phyloP scores from a whole-genome alignment of 2,888 invertebrate genomes.

The Teleogryllus oceanicus region DNA sequence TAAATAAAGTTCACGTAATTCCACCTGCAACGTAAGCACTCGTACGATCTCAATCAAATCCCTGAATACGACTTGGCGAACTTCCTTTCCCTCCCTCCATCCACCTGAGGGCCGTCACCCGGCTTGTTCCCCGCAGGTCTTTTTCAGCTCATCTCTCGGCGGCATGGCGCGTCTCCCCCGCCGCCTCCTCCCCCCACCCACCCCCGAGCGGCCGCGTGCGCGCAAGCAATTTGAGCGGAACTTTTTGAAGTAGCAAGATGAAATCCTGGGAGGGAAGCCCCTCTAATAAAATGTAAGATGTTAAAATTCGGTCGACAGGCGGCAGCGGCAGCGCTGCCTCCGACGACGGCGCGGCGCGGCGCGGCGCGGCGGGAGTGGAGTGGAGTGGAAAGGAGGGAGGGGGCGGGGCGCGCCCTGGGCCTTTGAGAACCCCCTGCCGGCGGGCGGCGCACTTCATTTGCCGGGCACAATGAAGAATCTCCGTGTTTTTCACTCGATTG shows the following conservation, averaged over 20 bases:
- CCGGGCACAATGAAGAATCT: conserved; percentile 9
- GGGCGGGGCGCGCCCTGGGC: background rate
- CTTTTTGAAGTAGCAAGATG: conserved; percentile 11
- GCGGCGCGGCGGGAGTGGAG: background rate
- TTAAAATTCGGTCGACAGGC: background rate
- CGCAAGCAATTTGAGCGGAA: conserved; percentile 4
- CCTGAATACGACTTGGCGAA: no score
- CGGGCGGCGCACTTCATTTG: conserved; percentile 4
- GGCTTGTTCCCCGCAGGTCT: background rate
- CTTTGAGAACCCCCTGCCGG: background rate
- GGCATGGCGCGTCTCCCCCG: background rate
- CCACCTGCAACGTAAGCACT: no score
- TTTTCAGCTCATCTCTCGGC: background rate
- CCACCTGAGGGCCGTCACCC: background rate
- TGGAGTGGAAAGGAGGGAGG: background rate
- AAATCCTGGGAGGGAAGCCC: background rate
- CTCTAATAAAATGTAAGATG: conserved; percentile 18
- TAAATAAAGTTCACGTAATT: no score
- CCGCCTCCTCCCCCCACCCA: background rate
- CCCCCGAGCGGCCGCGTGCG: background rate
- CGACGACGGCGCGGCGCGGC: no score
- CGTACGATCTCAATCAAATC: no score
- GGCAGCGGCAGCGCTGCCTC: no score
- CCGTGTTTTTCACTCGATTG: conserved; percentile 18
- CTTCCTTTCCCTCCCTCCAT: no score